Evolutionary conservation across 2,113 vertebrate species (phyloP).

Genomic region (Pseudorectes ferrugineus): DNA sequence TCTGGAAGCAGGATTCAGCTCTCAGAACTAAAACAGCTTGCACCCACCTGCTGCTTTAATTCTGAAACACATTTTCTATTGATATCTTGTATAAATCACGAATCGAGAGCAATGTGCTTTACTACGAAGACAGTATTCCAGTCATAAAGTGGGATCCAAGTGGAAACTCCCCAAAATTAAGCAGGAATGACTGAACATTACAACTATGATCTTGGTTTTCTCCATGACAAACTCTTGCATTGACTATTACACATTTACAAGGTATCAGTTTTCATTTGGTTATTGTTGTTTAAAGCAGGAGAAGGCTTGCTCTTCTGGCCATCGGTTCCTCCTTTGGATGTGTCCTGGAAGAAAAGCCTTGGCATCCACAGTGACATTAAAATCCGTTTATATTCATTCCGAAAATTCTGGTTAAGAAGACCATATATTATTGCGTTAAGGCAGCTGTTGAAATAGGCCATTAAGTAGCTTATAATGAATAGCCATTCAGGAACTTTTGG

Average conservation of each 20-base stretch:
- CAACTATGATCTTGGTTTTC: neutral
- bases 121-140: neutral
- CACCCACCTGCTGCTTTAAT: neutral
- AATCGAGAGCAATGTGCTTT: constrained; percentile 1
- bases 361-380: constrained; percentile 83
- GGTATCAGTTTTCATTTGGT: constrained; percentile 66
- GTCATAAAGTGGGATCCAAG: neutral
- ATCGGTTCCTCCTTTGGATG: constrained; percentile 77
- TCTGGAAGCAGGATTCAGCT: neutral
- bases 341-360: constrained; percentile 78
- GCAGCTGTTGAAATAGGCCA: constrained; percentile 96
- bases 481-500: constrained; percentile 87
- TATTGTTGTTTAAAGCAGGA: constrained; percentile 78
- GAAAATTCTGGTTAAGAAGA: constrained; percentile 91
- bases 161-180: neutral
- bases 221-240: neutral
- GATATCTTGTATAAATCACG: neutral
- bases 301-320: constrained; percentile 80
- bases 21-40: neutral
- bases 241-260: constrained; percentile 28
- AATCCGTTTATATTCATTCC: constrained; percentile 87
- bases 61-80: neutral
- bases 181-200: neutral
- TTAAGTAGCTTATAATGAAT: constrained; percentile 90
- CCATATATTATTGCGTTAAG: constrained; percentile 91